Evolutionary conservation across 2,888 invertebrate genomes (phyloP).

Genomic region (Scelioninae gen. 1): DNA sequence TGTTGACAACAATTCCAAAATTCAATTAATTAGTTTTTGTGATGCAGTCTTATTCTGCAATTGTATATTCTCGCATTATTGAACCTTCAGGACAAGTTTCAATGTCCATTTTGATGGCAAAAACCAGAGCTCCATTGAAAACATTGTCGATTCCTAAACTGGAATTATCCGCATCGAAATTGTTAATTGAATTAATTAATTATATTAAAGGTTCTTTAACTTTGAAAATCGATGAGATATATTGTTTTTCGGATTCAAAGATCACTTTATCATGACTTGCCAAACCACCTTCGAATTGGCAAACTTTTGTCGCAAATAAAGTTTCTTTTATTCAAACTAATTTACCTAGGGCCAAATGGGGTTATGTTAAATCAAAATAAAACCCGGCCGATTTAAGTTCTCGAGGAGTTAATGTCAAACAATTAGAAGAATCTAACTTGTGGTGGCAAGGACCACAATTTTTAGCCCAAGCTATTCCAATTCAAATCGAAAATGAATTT

Average conservation of each 20-base stretch:
- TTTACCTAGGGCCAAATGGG: neutral
- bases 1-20: too few relatives aligned
- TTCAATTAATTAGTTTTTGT: too few relatives aligned
- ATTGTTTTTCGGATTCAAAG: neutral
- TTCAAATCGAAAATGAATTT: neutral
- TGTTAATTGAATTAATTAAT: neutral
- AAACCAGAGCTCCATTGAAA: neutral
- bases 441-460: constrained; percentile 22
- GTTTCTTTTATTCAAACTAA: constrained; percentile 9
- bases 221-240: neutral
- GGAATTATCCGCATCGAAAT: neutral
- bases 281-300: neutral
- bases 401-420: neutral
- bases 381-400: too few relatives aligned
- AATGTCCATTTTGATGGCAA: neutral
- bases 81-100: too few relatives aligned
- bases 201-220: neutral
- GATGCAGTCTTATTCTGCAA: too few relatives aligned
- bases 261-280: constrained; percentile 1
- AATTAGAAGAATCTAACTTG: neutral
- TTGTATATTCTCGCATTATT: neutral
- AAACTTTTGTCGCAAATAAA: neutral
- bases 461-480: neutral
- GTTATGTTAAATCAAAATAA: constrained; percentile 20
- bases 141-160: neutral